A percentile compares a stretch with the other conserved stretches of the same genome.
phyloP scores from a whole-genome alignment of 1,140 invertebrate genomes.

The Schlechtendalia chinensis region DNA sequence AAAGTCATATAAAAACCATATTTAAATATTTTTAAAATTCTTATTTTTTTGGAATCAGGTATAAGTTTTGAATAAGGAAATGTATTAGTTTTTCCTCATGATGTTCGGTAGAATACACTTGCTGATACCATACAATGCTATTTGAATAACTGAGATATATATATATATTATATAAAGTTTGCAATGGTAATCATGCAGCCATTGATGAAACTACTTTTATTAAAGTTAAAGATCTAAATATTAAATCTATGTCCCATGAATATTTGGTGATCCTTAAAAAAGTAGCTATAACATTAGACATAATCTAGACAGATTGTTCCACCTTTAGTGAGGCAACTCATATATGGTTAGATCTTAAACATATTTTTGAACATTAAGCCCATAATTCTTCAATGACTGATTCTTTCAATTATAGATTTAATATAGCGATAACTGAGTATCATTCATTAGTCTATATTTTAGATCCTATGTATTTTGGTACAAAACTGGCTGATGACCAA shows the following conservation, averaged over 20 bases:
- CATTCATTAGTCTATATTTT: slow-evolving; percentile 15
- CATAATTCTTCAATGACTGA: neutral
- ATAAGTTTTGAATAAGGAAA: neutral
- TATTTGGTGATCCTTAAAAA: neutral
- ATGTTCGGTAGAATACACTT: slow-evolving; percentile 11
- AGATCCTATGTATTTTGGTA: slow-evolving; percentile 16
- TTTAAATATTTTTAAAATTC: too few species aligned
- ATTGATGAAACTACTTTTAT: too few species aligned
- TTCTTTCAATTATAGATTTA: neutral
- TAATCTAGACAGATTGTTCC: neutral
- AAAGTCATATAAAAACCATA: too few species aligned
- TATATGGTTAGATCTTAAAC: too few species aligned
- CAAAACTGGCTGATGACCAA: neutral
- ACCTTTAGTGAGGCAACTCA: slow-evolving; percentile 20
- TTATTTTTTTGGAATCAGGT: neutral
- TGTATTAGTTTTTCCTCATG: neutral
- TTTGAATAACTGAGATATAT: too few species aligned
- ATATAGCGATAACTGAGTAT: slow-evolving; percentile 18
- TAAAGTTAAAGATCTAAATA: neutral
- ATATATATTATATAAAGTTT: too few species aligned
- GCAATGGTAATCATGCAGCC: too few species aligned
- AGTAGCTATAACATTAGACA: slow-evolving; percentile 6
- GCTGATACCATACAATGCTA: too few species aligned
- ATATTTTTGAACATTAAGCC: neutral
- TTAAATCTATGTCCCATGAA: neutral